Conservation (phyloP, 2,797 vertebrate species). For the Falco columbarius region DNA sequence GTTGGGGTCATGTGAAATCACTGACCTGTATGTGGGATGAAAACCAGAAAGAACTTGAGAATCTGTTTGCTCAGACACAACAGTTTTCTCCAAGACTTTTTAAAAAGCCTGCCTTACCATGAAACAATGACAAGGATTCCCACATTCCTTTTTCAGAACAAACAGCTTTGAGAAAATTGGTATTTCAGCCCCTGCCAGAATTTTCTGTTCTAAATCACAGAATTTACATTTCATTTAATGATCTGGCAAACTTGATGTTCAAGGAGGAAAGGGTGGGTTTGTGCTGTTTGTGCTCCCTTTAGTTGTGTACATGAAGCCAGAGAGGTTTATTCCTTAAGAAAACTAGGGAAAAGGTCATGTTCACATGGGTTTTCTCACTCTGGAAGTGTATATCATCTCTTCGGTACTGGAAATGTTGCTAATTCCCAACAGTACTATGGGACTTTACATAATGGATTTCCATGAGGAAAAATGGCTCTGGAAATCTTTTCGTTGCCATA, state of each 20-base stretch:
- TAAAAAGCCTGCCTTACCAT: neutral
- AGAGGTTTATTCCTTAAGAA: constrained; percentile 16
- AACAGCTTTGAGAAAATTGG: neutral
- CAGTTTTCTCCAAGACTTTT: neutral
- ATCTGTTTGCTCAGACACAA: constrained; percentile 4
- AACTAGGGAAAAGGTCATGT: constrained; percentile 23
- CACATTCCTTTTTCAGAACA: neutral
- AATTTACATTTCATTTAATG: neutral
- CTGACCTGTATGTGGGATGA: constrained; percentile 44
- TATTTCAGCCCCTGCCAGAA: neutral
- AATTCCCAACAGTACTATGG: neutral
- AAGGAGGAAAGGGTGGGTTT: neutral
- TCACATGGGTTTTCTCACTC: neutral
- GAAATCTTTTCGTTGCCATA: neutral
- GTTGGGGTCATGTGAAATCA: constrained; percentile 58
- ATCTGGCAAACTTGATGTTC: neutral
- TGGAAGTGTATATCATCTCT: neutral
- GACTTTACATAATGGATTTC: constrained; percentile 5
- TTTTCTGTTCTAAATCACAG: neutral
- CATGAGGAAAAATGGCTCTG: neutral
- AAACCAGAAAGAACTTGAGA: constrained; percentile 39
- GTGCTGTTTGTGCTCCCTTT: neutral
- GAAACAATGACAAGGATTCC: neutral
- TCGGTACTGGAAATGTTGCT: neutral
- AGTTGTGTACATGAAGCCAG: neutral